These are phyloP conservation scores for Antechinus stuartii DNA, from an alignment of 2,113 vertebrate species.

Conservation along the genomic window DNA sequence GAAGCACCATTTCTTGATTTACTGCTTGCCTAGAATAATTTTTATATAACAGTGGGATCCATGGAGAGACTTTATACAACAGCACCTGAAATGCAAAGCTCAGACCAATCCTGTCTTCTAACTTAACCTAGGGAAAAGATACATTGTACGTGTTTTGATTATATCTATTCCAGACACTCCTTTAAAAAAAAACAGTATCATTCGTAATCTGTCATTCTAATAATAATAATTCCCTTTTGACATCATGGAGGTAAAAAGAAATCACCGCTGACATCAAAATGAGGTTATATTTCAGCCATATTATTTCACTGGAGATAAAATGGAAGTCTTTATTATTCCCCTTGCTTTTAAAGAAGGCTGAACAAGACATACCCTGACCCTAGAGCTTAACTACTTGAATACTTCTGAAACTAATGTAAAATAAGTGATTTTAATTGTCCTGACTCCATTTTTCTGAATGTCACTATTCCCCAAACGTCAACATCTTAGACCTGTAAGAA, in stretches of 20 bases:
- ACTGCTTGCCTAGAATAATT: constrained; percentile 68
- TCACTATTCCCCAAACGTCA: constrained; percentile 51
- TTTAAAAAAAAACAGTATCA: constrained; percentile 77
- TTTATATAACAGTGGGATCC: constrained; percentile 57
- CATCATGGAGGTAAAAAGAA: constrained; percentile 83
- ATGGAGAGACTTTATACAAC: constrained; percentile 54
- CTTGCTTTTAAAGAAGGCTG: constrained; percentile 84
- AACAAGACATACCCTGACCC: constrained; percentile 80
- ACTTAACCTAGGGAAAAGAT: constrained; percentile 60
- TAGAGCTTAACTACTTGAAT: constrained; percentile 79
- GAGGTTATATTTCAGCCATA: constrained; percentile 84
- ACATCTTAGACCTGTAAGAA: neutral
- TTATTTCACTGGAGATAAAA: constrained; percentile 85
- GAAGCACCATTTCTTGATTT: constrained; percentile 71
- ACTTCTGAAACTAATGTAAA: constrained; percentile 71
- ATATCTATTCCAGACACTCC: constrained; percentile 68
- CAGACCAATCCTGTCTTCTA: constrained; percentile 19
- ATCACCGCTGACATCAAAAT: constrained; percentile 86
- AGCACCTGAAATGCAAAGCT: constrained; percentile 30
- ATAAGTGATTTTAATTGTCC: constrained; percentile 80
- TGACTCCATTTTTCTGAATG: constrained; percentile 58
- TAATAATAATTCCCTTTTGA: constrained; percentile 86
- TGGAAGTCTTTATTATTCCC: constrained; percentile 84
- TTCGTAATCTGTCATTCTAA: constrained; percentile 81
- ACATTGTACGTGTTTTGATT: constrained; percentile 72